These are phyloP conservation scores for Zeugodacus cucurbitae DNA, from an alignment of 1,140 invertebrate genomes.

Conservation along the genomic window DNA sequence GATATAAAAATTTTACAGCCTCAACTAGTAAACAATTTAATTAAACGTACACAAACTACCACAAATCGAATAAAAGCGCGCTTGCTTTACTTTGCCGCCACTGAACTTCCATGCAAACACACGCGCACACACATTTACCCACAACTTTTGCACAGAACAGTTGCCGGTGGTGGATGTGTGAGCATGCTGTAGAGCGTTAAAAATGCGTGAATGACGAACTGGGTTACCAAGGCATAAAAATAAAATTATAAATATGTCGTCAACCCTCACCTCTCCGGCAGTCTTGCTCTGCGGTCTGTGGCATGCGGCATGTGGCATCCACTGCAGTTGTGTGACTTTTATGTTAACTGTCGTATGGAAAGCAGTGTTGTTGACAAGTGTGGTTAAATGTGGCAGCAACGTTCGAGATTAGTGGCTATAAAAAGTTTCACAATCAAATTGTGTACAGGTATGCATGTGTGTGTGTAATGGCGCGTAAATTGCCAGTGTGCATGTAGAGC, in stretches of 20 bases:
- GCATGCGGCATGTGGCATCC: background rate
- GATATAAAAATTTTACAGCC: background rate
- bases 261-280: background rate
- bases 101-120: too few species aligned
- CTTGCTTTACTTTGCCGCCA: background rate
- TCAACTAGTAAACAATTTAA: constrained; percentile 5
- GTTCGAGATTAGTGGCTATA: constrained; percentile 6
- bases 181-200: background rate
- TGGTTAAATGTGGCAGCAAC: background rate
- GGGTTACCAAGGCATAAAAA: constrained; percentile 17
- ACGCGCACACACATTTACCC: background rate
- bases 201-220: constrained; percentile 31
- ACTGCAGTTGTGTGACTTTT: background rate
- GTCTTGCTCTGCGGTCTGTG: background rate
- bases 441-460: background rate
- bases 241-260: background rate
- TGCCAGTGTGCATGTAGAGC: background rate
- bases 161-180: background rate
- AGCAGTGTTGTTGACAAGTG: constrained; percentile 9
- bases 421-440: constrained; percentile 22
- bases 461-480: background rate
- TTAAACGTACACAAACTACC: background rate
- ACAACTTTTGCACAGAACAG: background rate
- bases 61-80: background rate
- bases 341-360: background rate